Base-by-base conservation (phyloP, 2,888 invertebrate genomes). In the Beris morrisii region DNA sequence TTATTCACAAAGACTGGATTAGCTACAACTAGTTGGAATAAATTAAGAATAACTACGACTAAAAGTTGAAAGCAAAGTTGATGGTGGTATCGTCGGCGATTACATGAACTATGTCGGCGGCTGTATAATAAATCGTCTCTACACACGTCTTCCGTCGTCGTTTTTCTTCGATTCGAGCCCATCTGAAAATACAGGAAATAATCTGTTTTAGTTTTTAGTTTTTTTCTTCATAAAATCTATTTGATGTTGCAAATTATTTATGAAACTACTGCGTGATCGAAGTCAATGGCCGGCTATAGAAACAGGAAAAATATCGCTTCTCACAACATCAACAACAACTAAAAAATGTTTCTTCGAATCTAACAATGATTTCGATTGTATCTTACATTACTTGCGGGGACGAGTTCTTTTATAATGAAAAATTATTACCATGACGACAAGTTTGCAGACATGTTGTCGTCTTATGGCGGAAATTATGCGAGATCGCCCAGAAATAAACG, bases 1-100 rank as follows among this genome's bases (percentile, higher is more conserved):
- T 80, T 79, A 76, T 81, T 69, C 73, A 80, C 78, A 69, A 80
- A 80, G 66, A 81, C 78, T 69, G 80, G 80, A 71, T 70, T 79
- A 69, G 76, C 76, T 71, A 73, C 68, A 63, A 71, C 72, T 69
- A 73, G 67, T 64, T 74, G 72, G 69, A 77, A 70, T 69, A 77
- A 72, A 72, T 71, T 70, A 50, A 73, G 66, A 55, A 71, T 67
- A 61, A 72, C 58, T 68, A 72, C 55, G 52, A 67, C 50, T 43
- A 68, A 12, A 50, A 54, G 15, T 45, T 31, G 64, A 58, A 65
- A 43, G n/a, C 59, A 63, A 46, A 52, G 12, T 28, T n/a, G 69
- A 69, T 70, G 67, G 69, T 67, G 69, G 70, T 56, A 48, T 22
- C 61, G 31, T 55, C 63, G 55, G 45, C 56, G 58, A 30, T 43